Base-by-base conservation (phyloP, 2,888 invertebrate genomes). In the Eupithecia pulchellata region DNA sequence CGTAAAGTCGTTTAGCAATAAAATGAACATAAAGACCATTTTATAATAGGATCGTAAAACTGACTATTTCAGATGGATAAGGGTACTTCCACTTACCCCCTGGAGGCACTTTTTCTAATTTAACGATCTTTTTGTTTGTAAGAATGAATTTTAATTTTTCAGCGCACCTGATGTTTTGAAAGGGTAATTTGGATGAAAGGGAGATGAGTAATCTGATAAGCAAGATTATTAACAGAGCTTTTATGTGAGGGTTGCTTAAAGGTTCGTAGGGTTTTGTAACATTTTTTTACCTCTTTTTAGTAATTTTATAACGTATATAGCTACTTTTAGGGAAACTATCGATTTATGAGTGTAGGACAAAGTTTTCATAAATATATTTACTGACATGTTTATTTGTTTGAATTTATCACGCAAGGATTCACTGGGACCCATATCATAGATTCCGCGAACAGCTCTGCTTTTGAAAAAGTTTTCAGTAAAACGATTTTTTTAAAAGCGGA, bases 31-130 rank as follows among this genome's bases (percentile, higher is more conserved):
- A 93, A 94, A 92, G 92, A 90, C 91, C 89, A 92, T 93, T 94
- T 94, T 93, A 93, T 94, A 94, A 94, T 93, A 89, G 92, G 89
- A 83, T 89, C 91, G 86, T 93, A 93, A 92, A 92, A 89, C 84
- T 85, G 88, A 86, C 86, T 88, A 83, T 86, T 84, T 83, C 78
- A 79, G 79, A 77, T 73, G 84, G 84, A 85, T 86, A 84, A 84
- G 86, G 85, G 84, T 78, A 78, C 68, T 72, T 42, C 52, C 39
- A 17, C 39, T 17, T 52, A 13, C 75, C 74, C 76, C 80, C 81
- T 74, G 64, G 69, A 79, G 79, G 81, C 88, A 86, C 85, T 89
- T 91, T 91, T 90, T 89, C 86, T 88, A 89, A 91, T 89, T 92
- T 92, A 88, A 92, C 86, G 90, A 86, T 83, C 88, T 88, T 88